Percentiles rank a stretch among this genome's conserved stretches.
phyloP scores from a whole-genome alignment of 2,888 invertebrate species.

The Chaitophorus viminalis region DNA sequence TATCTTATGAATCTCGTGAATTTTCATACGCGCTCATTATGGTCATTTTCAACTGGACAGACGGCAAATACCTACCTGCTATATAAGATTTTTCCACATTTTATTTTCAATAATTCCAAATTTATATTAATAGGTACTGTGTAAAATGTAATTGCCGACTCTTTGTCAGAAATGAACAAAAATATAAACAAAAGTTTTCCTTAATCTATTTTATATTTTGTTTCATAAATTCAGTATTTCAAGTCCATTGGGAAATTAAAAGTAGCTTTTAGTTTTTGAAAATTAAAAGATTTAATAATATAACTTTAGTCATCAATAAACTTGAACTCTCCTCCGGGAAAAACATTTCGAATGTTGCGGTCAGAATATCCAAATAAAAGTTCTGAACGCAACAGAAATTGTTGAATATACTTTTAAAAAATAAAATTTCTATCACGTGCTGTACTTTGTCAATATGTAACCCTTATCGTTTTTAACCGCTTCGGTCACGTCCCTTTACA shows the following conservation, averaged over 20 bases:
- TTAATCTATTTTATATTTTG: neutral
- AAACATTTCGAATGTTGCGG: neutral
- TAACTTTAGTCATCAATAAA: conserved; percentile 19
- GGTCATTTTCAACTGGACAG: neutral
- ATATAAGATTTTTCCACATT: neutral
- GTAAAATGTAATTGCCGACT: conserved; percentile 6
- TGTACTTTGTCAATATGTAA: conserved; percentile 14
- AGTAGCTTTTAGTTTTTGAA: conserved; percentile 20
- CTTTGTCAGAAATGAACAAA: neutral
- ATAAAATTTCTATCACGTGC: conserved; percentile 8
- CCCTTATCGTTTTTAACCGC: conserved; percentile 24
- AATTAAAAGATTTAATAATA: conserved; percentile 37
- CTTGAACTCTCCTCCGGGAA: conserved; percentile 29
- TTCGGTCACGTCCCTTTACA: conserved; percentile 45
- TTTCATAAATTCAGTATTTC: conserved; percentile 6
- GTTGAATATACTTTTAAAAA: neutral
- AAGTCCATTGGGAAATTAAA: conserved; percentile 52
- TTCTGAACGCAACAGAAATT: neutral
- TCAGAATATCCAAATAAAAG: neutral
- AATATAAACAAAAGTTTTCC: conserved; percentile 36
- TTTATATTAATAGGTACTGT: conserved; percentile 31
- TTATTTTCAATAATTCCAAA: conserved; percentile 6
- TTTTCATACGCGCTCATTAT: conserved; percentile 19
- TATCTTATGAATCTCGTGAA: conserved; percentile 22
- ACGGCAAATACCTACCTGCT: neutral